Conservation (phyloP, 2,113 vertebrate species). For the Collichthys lucidus region DNA sequence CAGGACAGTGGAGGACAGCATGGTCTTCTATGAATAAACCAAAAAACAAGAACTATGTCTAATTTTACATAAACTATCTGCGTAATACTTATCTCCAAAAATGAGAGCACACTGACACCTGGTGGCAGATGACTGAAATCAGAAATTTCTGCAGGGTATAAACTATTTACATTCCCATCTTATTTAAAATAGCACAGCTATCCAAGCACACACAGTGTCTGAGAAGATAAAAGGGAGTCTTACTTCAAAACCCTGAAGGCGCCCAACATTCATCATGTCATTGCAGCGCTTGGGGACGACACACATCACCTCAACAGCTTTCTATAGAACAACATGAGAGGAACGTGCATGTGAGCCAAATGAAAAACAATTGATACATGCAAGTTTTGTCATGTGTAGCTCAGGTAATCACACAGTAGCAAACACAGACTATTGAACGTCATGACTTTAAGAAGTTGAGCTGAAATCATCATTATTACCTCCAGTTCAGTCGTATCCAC, state of each 20-base stretch:
- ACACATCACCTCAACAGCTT: constrained; percentile 99
- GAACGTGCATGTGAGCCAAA: neutral
- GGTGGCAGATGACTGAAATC: constrained; percentile 24
- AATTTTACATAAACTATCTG: neutral
- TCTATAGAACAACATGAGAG: constrained; percentile 80
- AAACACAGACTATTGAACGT: neutral
- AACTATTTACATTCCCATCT: neutral
- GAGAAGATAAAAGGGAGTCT: constrained; percentile 55
- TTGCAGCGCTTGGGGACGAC: constrained; percentile 98
- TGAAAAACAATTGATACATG: neutral
- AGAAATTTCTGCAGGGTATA: neutral
- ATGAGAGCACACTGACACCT: constrained; percentile 55
- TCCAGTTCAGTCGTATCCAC: constrained; percentile 93
- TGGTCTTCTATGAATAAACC: neutral
- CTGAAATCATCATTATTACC: constrained; percentile 80
- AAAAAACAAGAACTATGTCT: neutral
- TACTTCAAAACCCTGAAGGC: constrained; percentile 99
- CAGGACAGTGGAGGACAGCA: neutral
- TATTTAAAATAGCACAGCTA: neutral
- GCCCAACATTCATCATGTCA: constrained; percentile 99
- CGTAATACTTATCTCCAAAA: neutral
- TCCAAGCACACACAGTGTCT: neutral
- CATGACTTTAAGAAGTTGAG: neutral
- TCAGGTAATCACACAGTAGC: neutral
- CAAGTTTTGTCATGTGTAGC: neutral